phyloP scores from a whole-genome alignment of 2,797 vertebrate genomes.

The Phoebastria nigripes region DNA sequence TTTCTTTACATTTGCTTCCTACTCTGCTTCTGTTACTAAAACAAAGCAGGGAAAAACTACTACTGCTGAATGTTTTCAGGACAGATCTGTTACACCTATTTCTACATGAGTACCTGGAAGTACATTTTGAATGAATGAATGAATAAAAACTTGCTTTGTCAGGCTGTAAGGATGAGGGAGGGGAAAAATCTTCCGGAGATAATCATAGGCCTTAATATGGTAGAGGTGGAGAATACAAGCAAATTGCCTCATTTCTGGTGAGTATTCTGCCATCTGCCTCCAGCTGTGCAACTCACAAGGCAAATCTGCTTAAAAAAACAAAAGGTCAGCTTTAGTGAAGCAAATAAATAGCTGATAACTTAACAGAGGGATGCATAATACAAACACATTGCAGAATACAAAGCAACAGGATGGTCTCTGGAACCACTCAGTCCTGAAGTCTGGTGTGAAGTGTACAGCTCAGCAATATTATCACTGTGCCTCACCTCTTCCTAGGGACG shows the following conservation, averaged over 20 bases:
- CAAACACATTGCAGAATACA: neutral
- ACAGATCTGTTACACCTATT: neutral
- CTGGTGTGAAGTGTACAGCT: neutral
- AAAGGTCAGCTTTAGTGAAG: neutral
- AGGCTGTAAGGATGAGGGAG: constrained; percentile 69
- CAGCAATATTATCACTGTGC: accelerated
- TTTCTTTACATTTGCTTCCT: neutral
- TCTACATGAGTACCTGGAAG: neutral
- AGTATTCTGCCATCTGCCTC: constrained; percentile 59
- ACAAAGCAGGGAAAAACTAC: neutral
- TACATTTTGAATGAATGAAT: neutral
- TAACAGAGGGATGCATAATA: neutral
- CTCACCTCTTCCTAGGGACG: neutral
- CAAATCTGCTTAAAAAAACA: constrained; percentile 53
- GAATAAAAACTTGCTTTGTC: constrained; percentile 62
- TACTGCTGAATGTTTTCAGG: neutral
- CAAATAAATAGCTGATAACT: neutral
- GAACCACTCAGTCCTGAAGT: neutral
- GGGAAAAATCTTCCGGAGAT: constrained; percentile 60
- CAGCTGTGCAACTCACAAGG: constrained; percentile 51
- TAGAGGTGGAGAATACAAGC: constrained; percentile 64
- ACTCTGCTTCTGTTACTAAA: neutral
- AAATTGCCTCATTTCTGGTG: constrained; percentile 66
- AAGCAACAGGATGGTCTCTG: neutral
- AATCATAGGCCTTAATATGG: constrained; percentile 55